Evolutionary conservation across 2,888 invertebrate genomes (phyloP).

Genomic region (Cybosia mesomella): DNA sequence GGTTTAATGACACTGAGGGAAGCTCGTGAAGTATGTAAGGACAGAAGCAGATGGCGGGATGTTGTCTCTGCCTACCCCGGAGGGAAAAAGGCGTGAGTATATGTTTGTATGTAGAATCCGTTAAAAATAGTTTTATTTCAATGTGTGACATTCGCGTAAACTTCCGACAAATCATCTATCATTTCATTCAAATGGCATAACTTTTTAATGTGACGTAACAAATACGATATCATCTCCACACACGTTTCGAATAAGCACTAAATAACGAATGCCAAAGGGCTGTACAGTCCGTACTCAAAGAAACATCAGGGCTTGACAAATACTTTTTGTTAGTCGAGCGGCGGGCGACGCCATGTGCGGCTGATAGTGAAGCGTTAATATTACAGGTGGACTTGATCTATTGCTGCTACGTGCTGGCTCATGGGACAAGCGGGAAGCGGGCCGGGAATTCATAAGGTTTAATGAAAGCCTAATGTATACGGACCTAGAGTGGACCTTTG

Average conservation of each 20-base stretch:
- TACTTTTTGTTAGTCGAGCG: conserved; percentile 64
- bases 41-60: too few species aligned
- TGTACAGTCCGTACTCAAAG: conserved; percentile 42
- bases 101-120: too few species aligned
- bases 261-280: conserved; percentile 31
- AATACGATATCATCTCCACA: not conserved
- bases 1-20: too few species aligned
- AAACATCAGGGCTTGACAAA: conserved; percentile 62
- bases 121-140: too few species aligned
- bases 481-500: not conserved
- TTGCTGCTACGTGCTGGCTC: conserved; percentile 61
- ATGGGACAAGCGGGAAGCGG: conserved; percentile 40
- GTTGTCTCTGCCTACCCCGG: too few species aligned
- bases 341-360: conserved; percentile 67
- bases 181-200: not conserved
- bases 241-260: conserved; percentile 19
- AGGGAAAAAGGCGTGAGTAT: too few species aligned
- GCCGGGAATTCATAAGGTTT: conserved; percentile 30
- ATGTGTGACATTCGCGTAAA: too few species aligned
- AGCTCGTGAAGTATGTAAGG: too few species aligned
- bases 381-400: conserved; percentile 77
- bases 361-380: conserved; percentile 77
- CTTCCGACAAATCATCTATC: not conserved
- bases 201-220: not conserved
- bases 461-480: too few species aligned